Percentiles rank a stretch among this genome's conserved stretches.
phyloP scores from a whole-genome alignment of 2,113 vertebrate genomes.

The human (Homo sapiens) region GRCh38 chr11:25775001-25775500 shows the following conservation, averaged over 20 bases:
- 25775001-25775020: not conserved
- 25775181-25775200: not conserved
- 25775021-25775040: not conserved
- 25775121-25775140: not conserved
- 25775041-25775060: not conserved
- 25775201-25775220: not conserved
- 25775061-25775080: not conserved
- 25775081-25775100: not conserved
- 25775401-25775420: not conserved
- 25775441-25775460: not conserved
- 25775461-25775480: rapidly evolving
- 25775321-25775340: not conserved
- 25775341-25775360: not conserved
- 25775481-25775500: not conserved
- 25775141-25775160: not conserved
- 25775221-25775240: not conserved
- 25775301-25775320: not conserved
- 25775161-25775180: not conserved
- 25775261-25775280: not conserved
- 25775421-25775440: not conserved
- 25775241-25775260: not conserved
- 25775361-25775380: not conserved
- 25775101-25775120: not conserved
- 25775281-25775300: not conserved
- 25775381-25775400: not conserved